These are phyloP conservation scores for Cranoglanis bouderius DNA, from an alignment of 2,113 vertebrate species.

Conservation along the genomic window DNA sequence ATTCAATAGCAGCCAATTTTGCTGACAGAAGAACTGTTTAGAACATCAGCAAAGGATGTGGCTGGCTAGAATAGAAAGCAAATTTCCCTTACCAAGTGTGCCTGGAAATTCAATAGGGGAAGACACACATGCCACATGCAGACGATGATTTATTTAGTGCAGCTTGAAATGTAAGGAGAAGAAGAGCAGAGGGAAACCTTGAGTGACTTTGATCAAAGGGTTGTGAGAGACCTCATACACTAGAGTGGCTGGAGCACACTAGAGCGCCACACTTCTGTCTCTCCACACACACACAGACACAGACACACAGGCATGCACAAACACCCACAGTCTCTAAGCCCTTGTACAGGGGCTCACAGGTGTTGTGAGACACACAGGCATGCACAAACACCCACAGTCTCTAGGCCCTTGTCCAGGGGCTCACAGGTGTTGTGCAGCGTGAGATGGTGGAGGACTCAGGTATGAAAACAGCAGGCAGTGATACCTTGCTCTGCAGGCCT, in stretches of 20 bases:
- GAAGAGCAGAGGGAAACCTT: conserved; percentile 37
- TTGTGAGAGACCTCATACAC: conserved; percentile 25
- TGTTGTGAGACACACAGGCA: too few species aligned
- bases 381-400: not conserved
- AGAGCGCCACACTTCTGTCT: not conserved
- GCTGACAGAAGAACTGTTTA: conserved; percentile 46
- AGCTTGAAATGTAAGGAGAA: conserved; percentile 43
- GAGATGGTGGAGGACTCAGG: not conserved
- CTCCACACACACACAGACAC: not conserved
- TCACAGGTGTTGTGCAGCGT: conserved; percentile 19
- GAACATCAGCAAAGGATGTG: conserved; percentile 52
- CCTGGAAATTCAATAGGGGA: conserved; percentile 49
- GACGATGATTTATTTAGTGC: conserved; percentile 53
- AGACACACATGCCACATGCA: conserved; percentile 50
- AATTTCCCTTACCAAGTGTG: conserved; percentile 43
- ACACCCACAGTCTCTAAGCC: too few species aligned
- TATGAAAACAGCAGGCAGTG: conserved; percentile 36
- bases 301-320: not conserved
- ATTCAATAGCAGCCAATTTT: conserved; percentile 53
- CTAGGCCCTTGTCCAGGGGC: conserved; percentile 11
- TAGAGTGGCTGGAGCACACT: conserved; percentile 10
- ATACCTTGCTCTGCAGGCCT: conserved; percentile 28
- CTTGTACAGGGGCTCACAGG: not conserved
- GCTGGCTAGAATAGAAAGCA: conserved; percentile 40
- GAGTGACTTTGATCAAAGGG: conserved; percentile 46